Evolutionary conservation across 2,113 vertebrate species (phyloP), one percentile per base, ranked within the genome.

Genomic region (Amphilophus citrinellus): DNA sequence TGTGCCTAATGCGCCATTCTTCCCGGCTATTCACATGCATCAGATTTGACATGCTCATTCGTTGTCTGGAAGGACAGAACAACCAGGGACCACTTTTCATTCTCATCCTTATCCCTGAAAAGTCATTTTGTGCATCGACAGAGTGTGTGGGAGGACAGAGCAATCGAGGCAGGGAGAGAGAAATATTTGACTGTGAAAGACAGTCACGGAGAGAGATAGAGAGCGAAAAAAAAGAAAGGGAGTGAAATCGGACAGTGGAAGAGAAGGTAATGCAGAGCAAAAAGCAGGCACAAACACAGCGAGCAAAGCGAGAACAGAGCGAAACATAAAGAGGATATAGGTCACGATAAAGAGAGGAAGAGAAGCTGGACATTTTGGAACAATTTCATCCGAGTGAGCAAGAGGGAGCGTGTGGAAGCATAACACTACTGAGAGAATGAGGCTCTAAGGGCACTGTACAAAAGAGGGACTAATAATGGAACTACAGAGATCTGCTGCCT

Each of bases 11-110:
- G 62, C 76, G 8, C 90, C 79, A 79, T 71, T 80, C 77, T 83
- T 75, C 81, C 20, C 66, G 71, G 83, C 84, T 89, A 77, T 86
- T 92, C 77, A 77, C 82, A 88, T 75, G 83, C 76, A 90, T 92
- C 88, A 89, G 39, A 84, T 86, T 65, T 91, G 91, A 92, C 86
- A 71, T 66, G 91, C 65, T 90, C 83, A 65, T 77, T 89, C 76
- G 32, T 75, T 44, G 84, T 86, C 84, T 84, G 84, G 75, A 76
- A 78, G 86, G 73, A 84, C 86, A 80, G 84, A 89, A 75, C 90
- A 79, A 90, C 77, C 77, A 11, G 63, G 58, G 79, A 86, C 80
- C 89, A 87, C 84, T 90, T 91, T 88, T 85, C 81, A 81, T 86
- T 83, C 87, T 84, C 79, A 60, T 79, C 75, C 76, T 86, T 84